Percentiles rank a stretch among this genome's conserved stretches.
Evolutionary conservation across 2,113 vertebrate species (phyloP).

Genomic region (Nesoenas mayeri): DNA sequence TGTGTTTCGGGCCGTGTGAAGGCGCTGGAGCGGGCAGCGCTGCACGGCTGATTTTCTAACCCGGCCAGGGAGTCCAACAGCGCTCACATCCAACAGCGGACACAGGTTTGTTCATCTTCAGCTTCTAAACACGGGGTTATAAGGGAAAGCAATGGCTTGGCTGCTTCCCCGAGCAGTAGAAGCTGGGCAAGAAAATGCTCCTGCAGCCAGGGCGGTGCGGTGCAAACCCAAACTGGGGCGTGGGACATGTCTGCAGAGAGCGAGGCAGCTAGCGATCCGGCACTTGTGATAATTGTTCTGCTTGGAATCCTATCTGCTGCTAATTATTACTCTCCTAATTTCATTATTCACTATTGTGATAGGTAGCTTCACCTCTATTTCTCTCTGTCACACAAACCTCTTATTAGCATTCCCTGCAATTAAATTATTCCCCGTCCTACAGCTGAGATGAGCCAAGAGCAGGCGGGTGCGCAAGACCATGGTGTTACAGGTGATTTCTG

Average conservation of each 20-base stretch:
- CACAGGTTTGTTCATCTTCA: not conserved
- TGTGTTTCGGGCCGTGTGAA: not conserved
- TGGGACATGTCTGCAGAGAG: not conserved
- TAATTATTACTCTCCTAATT: conserved; percentile 59
- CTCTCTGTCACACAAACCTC: not conserved
- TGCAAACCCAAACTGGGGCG: not conserved
- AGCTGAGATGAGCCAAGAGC: not conserved
- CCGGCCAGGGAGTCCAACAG: not conserved
- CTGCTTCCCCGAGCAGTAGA: not conserved
- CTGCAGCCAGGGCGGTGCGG: accelerated
- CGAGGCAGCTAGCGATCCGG: not conserved
- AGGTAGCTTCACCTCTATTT: conserved; percentile 38
- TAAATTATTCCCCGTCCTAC: conserved; percentile 3
- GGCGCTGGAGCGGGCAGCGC: not conserved
- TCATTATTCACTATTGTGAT: conserved; percentile 48
- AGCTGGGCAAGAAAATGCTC: not conserved
- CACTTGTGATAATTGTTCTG: conserved; percentile 24
- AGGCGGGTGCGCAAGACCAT: not conserved
- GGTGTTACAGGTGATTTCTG: not conserved
- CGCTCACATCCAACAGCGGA: not conserved
- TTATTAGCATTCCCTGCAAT: conserved; percentile 12
- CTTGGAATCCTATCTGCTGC: conserved; percentile 15
- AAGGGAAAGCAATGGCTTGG: not conserved
- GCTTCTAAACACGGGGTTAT: not conserved
- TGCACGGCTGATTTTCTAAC: not conserved